Conservation (phyloP, 2,113 vertebrate species). For the Toxotes jaculatrix region DNA sequence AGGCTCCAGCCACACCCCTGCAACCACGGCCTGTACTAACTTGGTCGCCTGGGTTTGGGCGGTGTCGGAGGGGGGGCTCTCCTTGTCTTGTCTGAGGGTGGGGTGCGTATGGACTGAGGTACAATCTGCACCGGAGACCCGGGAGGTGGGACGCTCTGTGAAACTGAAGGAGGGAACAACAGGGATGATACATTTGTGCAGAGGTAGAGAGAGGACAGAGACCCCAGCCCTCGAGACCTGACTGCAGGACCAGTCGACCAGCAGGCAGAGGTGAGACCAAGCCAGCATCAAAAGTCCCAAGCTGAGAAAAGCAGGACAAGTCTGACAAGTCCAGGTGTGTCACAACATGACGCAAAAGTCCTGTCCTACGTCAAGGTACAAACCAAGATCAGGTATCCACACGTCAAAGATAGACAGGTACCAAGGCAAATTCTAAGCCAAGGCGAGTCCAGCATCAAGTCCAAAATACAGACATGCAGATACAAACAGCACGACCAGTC, state of each 20-base stretch:
- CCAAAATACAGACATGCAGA: too few species aligned
- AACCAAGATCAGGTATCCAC: not conserved
- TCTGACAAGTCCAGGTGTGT: not conserved
- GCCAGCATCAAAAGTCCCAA: not conserved
- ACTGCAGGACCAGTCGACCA: not conserved
- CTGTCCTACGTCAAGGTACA: not conserved
- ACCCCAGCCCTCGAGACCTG: conserved; percentile 2
- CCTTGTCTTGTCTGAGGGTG: conserved; percentile 85
- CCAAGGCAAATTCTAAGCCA: not conserved
- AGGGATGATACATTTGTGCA: conserved; percentile 67
- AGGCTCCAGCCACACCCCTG: conserved; percentile 59
- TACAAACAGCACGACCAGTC: not conserved
- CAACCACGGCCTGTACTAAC: conserved; percentile 85
- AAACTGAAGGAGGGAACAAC: conserved; percentile 79
- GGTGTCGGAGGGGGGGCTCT: conserved; percentile 87
- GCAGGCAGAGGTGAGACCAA: not conserved
- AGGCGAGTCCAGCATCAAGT: not conserved
- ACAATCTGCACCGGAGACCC: conserved; percentile 80
- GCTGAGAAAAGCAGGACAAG: not conserved
- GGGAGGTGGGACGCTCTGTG: conserved; percentile 70
- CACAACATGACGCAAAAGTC: too few species aligned
- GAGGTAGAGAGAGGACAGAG: conserved; percentile 37
- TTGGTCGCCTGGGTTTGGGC: conserved; percentile 88
- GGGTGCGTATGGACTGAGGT: conserved; percentile 83
- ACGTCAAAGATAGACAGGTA: not conserved